Base-by-base conservation (phyloP, 2,797 vertebrate species). In the Psittacula echo region DNA sequence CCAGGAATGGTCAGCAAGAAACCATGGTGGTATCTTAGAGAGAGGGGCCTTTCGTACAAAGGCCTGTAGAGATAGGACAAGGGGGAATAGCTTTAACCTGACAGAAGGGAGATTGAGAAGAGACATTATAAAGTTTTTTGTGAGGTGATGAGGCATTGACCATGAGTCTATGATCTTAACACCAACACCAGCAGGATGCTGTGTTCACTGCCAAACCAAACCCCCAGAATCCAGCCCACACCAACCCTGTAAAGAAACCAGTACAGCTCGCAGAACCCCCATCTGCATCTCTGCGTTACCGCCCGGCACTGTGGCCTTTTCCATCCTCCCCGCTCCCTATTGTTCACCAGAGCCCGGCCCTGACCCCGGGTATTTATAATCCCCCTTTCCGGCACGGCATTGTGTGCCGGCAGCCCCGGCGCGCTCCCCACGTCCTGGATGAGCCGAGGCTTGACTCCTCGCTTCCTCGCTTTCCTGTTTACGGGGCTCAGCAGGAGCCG, bases 281-380 rank as follows among this genome's bases (percentile, higher is more conserved):
- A 27, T 65, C 54, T 17, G 24, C 13, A 9, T 7, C 1, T 0
- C 9, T 5, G 27, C 1, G 1, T 66, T 65, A 23, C 66, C 11
- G 0, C 39, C 66, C 17, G 1, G 22, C 71, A 23, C 6, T 3
- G 26, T 1, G 66, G 80, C 89, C 85, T 83, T 89, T 86, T 70
- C 94, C 97, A 97, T 60, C 95, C 89, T 96, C 93, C 93, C 84
- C 62, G 3, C 87, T 95, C 91, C 94, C 96, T 94, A 97, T 98
- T 98, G 98, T 98, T 98, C 17, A 1, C 56, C 0, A 2, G 42
- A 76, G 74, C 94, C 93, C 3, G 97, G 96, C 98, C 98, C 97
- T 98, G 98, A 98, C 98, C 98, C 73, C 11, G 78, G 80, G 92
- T 98, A 98, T 98, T 98, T 98, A 97, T 98, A 98, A 97, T 94